These are phyloP conservation scores for Keiferia lycopersicella DNA, from an alignment of 2,888 invertebrate genomes.

Conservation along the genomic window DNA sequence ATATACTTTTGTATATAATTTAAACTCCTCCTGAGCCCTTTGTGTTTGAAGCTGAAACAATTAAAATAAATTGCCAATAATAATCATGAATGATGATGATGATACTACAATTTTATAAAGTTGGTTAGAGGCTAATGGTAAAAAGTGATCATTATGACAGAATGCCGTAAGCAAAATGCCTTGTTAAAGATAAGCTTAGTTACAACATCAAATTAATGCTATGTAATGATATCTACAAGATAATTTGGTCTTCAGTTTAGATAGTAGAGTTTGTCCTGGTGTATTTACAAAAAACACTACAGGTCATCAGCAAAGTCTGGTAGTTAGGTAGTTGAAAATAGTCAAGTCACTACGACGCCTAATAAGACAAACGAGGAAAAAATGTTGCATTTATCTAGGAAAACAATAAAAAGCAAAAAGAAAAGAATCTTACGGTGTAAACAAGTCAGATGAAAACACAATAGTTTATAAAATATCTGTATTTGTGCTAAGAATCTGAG, in stretches of 20 bases:
- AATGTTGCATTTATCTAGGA: too few species aligned
- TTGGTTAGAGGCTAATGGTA: background rate
- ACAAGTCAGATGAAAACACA: too few species aligned
- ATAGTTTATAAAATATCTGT: too few species aligned
- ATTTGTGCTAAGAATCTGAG: too few species aligned
- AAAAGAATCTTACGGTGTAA: too few species aligned
- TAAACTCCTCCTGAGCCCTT: constrained; percentile 62
- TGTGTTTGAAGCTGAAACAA: constrained; percentile 76
- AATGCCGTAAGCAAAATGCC: constrained; percentile 18
- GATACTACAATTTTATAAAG: background rate
- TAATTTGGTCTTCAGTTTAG: constrained; percentile 1
- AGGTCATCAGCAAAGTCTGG: background rate
- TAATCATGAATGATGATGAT: constrained; percentile 31
- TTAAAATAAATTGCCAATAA: constrained; percentile 60
- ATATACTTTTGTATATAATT: constrained; percentile 50
- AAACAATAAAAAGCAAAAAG: too few species aligned
- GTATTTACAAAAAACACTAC: background rate
- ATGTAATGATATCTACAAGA: constrained; percentile 20
- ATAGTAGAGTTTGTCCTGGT: constrained; percentile 21
- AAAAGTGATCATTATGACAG: constrained; percentile 5
- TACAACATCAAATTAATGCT: constrained; percentile 23
- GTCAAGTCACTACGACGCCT: too few species aligned
- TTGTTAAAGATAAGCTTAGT: constrained; percentile 20
- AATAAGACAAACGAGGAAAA: too few species aligned
- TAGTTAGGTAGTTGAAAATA: too few species aligned